Percentiles rank a stretch among this genome's conserved stretches.
These are phyloP conservation scores for Agonopterix heracliana DNA, from an alignment of 2,888 invertebrate genomes.

Conservation along the genomic window DNA sequence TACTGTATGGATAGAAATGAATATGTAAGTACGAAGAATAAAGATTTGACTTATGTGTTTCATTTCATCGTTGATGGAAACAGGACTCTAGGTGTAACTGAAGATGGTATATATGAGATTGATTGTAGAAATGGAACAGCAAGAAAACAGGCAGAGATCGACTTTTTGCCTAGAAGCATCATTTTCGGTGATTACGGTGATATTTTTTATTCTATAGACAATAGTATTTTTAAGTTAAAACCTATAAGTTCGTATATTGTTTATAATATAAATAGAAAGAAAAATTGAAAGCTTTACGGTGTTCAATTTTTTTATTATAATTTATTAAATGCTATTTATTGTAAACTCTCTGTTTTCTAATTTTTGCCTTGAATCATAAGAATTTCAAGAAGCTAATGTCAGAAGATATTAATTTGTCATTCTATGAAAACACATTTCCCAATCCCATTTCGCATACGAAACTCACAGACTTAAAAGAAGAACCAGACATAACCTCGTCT, in stretches of 20 bases:
- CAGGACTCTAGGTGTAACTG: constrained; percentile 45
- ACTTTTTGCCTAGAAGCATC: constrained; percentile 49
- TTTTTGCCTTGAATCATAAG: too few species aligned
- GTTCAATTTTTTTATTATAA: background rate
- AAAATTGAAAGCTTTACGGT: background rate
- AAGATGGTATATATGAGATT: constrained; percentile 46
- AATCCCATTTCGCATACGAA: too few species aligned
- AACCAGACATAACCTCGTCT: too few species aligned
- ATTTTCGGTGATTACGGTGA: constrained; percentile 63
- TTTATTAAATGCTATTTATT: background rate
- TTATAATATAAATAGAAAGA: constrained; percentile 41
- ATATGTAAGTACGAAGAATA: constrained; percentile 40
- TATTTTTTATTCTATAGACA: constrained; percentile 49
- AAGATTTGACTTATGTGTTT: constrained; percentile 8
- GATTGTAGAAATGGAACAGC: constrained; percentile 58
- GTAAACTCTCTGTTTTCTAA: too few species aligned
- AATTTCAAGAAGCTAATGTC: too few species aligned
- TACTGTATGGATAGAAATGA: constrained; percentile 47
- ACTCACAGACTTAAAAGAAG: too few species aligned
- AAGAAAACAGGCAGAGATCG: constrained; percentile 35
- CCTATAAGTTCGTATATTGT: constrained; percentile 53
- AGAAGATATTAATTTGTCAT: too few species aligned
- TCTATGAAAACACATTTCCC: too few species aligned
- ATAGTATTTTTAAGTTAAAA: constrained; percentile 48
- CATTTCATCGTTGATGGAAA: constrained; percentile 9